phyloP scores from a whole-genome alignment of 2,888 invertebrate genomes.

The Ditylenchus weischeri region DNA sequence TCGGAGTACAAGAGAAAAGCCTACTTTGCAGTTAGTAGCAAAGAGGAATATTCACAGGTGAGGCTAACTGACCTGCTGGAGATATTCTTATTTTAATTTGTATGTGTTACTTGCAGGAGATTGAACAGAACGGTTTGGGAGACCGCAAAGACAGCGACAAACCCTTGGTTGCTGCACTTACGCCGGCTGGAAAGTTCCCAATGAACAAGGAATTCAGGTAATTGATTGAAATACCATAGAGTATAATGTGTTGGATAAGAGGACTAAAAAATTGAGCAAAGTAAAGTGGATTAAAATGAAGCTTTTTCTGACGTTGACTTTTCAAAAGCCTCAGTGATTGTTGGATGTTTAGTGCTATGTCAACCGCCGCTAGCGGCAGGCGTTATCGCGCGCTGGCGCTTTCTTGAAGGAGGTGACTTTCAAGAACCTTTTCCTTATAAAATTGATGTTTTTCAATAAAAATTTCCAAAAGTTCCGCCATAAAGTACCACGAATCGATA shows the following conservation, averaged over 20 bases:
- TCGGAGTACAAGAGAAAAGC: slow-evolving; percentile 61
- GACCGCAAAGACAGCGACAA: slow-evolving; percentile 78
- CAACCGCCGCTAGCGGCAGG: too few relatives aligned
- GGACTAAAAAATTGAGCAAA: background rate
- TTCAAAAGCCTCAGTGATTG: too few relatives aligned
- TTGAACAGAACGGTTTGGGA: slow-evolving; percentile 87
- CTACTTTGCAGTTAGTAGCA: slow-evolving; percentile 84
- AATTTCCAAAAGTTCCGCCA: too few relatives aligned
- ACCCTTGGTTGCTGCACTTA: slow-evolving; percentile 79
- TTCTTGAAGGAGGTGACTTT: too few relatives aligned
- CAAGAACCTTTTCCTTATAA: too few relatives aligned
- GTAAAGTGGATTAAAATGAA: too few relatives aligned
- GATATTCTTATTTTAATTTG: background rate
- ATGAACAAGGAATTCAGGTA: slow-evolving; percentile 86
- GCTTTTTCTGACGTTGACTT: too few relatives aligned
- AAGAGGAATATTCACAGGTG: slow-evolving; percentile 81
- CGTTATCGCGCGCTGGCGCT: too few relatives aligned
- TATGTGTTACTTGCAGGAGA: slow-evolving; percentile 64
- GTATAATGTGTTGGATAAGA: too few relatives aligned
- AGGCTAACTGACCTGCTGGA: background rate
- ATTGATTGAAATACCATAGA: background rate
- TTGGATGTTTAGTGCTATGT: too few relatives aligned
- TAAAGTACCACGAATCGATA: too few relatives aligned
- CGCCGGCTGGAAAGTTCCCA: slow-evolving; percentile 80
- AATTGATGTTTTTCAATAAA: too few relatives aligned